phyloP scores from a whole-genome alignment of 2,888 invertebrate genomes.

The Diadromus collaris region DNA sequence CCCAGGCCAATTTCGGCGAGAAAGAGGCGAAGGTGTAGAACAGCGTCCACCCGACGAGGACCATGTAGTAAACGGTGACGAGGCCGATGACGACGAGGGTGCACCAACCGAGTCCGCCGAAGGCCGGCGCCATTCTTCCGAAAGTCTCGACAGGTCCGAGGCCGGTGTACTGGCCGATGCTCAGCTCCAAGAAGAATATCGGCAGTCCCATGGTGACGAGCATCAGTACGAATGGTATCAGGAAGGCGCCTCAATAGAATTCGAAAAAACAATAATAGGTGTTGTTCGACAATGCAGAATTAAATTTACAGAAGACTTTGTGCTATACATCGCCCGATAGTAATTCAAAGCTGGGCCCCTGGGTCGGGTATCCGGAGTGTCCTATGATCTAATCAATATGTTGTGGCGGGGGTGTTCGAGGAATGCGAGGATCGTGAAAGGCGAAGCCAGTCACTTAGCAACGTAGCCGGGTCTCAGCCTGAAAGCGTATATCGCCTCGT shows the following conservation, averaged over 20 bases:
- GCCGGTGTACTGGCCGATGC: constrained; percentile 90
- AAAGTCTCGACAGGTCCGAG: constrained; percentile 87
- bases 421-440: constrained; percentile 17
- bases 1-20: constrained; percentile 85
- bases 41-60: constrained; percentile 89
- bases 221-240: constrained; percentile 88
- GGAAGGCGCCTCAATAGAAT: constrained; percentile 86
- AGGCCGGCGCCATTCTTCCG: constrained; percentile 83
- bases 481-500: not conserved
- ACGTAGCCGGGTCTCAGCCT: not conserved
- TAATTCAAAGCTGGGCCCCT: not conserved
- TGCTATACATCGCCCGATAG: not conserved
- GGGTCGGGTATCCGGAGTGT: not conserved
- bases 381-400: not conserved
- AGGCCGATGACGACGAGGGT: constrained; percentile 87
- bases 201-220: constrained; percentile 89
- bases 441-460: constrained; percentile 1
- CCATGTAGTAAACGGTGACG: constrained; percentile 90
- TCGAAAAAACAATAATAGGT: not conserved
- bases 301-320: not conserved
- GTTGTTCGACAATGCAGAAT: not conserved
- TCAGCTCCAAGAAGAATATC: constrained; percentile 89
- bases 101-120: constrained; percentile 83
- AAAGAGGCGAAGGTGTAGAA: constrained; percentile 89
- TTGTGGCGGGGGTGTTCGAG: not conserved